Evolutionary conservation across 1,140 invertebrate genomes (phyloP).

Genomic region (Sitophilus oryzae): DNA sequence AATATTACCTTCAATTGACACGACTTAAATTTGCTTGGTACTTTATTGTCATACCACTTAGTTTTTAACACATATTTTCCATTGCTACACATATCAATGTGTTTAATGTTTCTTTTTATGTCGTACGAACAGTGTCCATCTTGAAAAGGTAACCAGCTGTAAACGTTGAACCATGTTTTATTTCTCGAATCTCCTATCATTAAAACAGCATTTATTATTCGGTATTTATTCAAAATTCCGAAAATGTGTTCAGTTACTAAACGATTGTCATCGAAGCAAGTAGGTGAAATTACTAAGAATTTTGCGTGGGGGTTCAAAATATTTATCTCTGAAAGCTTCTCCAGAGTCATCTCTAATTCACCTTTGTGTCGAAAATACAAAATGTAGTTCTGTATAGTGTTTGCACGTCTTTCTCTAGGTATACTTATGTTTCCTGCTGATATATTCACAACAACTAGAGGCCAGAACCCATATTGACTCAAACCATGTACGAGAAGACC

Average conservation of each 20-base stretch:
- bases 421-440: not conserved
- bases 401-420: not conserved
- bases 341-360: slow-evolving; percentile 14
- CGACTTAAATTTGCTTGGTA: slow-evolving; percentile 27
- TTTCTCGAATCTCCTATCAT: slow-evolving; percentile 14
- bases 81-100: slow-evolving; percentile 16
- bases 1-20: slow-evolving; percentile 30
- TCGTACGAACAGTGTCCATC: slow-evolving; percentile 23
- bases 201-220: slow-evolving; percentile 25
- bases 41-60: slow-evolving; percentile 23
- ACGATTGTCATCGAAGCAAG: slow-evolving; percentile 6
- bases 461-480: not conserved
- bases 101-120: slow-evolving; percentile 10
- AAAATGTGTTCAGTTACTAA: slow-evolving; percentile 19
- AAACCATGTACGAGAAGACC: slow-evolving; percentile 3
- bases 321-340: not conserved
- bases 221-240: slow-evolving; percentile 15
- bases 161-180: slow-evolving; percentile 23
- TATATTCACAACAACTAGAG: slow-evolving; percentile 7
- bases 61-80: slow-evolving; percentile 1
- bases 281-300: slow-evolving; percentile 29
- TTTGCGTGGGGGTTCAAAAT: slow-evolving; percentile 34
- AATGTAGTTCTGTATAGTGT: slow-evolving; percentile 20
- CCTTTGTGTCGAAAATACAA: slow-evolving; percentile 20
- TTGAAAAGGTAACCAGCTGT: slow-evolving; percentile 30